These are phyloP conservation scores for Phoebastria nigripes DNA, from an alignment of 2,797 vertebrate species.

Conservation along the genomic window DNA sequence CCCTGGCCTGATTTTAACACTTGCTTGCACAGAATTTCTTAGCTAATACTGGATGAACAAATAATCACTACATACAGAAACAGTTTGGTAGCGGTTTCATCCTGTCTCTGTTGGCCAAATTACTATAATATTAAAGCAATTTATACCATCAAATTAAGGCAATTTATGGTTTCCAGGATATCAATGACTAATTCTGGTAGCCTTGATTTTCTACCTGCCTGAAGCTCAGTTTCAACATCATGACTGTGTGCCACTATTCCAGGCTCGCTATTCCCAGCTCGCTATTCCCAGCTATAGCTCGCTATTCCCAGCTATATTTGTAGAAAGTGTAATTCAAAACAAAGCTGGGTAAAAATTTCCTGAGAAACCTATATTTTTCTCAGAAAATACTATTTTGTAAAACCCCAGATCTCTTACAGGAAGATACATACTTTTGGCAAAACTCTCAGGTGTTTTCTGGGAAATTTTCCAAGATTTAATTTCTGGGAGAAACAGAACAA, in stretches of 20 bases:
- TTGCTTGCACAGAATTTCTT: background rate
- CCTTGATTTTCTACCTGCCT: background rate
- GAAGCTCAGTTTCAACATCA: background rate
- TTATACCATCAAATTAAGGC: background rate
- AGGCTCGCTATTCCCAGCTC: background rate
- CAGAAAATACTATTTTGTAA: background rate
- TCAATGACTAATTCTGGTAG: background rate
- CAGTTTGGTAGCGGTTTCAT: background rate
- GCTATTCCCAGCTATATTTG: rapidly evolving
- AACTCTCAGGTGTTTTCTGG: background rate
- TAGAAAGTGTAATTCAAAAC: background rate
- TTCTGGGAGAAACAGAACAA: background rate
- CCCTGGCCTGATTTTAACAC: background rate
- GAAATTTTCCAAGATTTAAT: background rate
- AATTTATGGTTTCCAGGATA: background rate
- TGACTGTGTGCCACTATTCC: too few relatives aligned
- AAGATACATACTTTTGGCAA: background rate
- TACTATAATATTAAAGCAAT: background rate
- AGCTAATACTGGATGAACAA: background rate
- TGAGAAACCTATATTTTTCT: background rate
- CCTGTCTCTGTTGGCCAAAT: background rate
- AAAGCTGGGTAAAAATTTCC: background rate
- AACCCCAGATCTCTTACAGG: rapidly evolving
- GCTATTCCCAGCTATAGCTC: too few relatives aligned
- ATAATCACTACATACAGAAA: background rate